A percentile compares a stretch with the other conserved stretches of the same genome.
Conservation (phyloP, 1,140 invertebrate species). For the Pinna nobilis region DNA sequence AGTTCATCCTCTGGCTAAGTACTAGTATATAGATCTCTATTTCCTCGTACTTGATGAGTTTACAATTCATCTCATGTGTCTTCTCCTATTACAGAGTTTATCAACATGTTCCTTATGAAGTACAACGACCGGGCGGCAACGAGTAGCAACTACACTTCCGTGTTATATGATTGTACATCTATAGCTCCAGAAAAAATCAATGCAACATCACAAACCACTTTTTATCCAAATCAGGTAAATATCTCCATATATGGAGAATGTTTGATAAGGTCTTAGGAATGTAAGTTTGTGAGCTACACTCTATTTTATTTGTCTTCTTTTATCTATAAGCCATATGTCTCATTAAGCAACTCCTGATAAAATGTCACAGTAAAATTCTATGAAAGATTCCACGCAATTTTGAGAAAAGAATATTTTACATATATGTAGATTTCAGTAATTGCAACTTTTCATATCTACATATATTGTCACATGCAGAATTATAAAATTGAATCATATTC, state of each 20-base stretch:
- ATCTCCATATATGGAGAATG: background rate
- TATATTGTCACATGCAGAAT: too few relatives aligned
- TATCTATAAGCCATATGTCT: too few relatives aligned
- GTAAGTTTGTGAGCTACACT: background rate
- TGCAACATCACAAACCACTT: conserved; percentile 47
- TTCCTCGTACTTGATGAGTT: background rate
- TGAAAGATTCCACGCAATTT: too few relatives aligned
- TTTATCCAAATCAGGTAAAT: conserved; percentile 58
- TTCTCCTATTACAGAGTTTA: conserved; percentile 64
- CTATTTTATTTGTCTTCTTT: background rate
- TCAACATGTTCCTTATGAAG: conserved; percentile 72
- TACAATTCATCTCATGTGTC: background rate
- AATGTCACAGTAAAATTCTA: too few relatives aligned
- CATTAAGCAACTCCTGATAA: too few relatives aligned
- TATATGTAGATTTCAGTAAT: too few relatives aligned
- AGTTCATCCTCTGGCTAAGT: background rate
- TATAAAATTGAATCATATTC: too few relatives aligned
- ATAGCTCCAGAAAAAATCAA: conserved; percentile 8
- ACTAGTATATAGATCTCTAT: background rate
- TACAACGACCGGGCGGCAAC: conserved; percentile 46
- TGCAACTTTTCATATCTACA: too few relatives aligned
- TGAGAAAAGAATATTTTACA: too few relatives aligned
- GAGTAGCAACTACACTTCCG: background rate
- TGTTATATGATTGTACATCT: background rate
- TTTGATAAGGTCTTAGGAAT: background rate